A percentile compares a stretch with the other conserved stretches of the same genome.
phyloP scores from a whole-genome alignment of 2,888 invertebrate species.

The Phorcus lineatus region DNA sequence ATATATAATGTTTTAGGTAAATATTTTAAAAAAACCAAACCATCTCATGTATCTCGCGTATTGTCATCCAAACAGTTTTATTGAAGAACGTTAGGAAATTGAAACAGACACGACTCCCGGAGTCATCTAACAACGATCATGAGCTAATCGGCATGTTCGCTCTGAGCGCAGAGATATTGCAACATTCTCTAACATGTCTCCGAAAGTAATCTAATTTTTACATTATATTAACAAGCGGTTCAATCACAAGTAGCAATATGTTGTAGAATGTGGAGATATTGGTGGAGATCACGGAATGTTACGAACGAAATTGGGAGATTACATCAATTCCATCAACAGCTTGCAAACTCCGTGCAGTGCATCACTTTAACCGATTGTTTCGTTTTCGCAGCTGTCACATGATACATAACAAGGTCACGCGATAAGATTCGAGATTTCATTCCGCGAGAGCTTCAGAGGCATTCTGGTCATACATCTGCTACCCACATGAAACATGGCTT shows the following conservation, averaged over 20 bases:
- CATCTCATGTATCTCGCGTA: too few species aligned
- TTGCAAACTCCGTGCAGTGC: neutral
- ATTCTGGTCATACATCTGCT: neutral
- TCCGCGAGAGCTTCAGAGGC: neutral
- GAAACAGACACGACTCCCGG: too few species aligned
- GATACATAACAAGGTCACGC: neutral
- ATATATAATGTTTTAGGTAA: too few species aligned
- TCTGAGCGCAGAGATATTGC: too few species aligned
- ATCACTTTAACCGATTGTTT: neutral
- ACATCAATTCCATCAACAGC: neutral
- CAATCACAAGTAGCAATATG: neutral
- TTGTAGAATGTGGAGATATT: neutral
- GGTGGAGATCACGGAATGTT: neutral
- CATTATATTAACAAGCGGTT: neutral
- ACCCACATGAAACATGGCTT: neutral
- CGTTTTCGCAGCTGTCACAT: neutral
- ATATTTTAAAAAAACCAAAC: too few species aligned
- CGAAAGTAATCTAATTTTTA: too few species aligned
- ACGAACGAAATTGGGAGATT: neutral
- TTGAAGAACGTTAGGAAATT: too few species aligned
- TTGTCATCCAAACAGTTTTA: too few species aligned
- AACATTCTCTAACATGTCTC: too few species aligned
- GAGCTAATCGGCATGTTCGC: too few species aligned
- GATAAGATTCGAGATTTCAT: constrained; percentile 3
- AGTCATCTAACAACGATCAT: too few species aligned